Conservation (phyloP, 2,797 vertebrate species). For the Sebastiscus albofasciatus region DNA sequence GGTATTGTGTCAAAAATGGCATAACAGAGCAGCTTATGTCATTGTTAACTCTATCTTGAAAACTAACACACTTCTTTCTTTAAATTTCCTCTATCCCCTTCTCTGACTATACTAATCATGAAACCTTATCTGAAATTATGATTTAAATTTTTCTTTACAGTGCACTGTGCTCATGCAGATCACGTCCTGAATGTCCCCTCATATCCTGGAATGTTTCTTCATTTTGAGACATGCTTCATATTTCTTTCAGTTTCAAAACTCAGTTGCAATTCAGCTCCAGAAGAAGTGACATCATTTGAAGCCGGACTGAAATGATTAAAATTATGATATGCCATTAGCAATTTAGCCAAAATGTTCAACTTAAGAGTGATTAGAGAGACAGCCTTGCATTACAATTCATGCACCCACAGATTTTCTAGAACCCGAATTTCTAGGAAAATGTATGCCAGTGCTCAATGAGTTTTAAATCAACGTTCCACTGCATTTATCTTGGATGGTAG, state of each 20-base stretch:
- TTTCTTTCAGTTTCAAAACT: constrained; percentile 32
- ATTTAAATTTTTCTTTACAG: constrained; percentile 59
- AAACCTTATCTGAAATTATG: constrained; percentile 45
- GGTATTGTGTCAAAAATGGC: constrained; percentile 90
- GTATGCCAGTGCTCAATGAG: background rate
- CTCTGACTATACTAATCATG: constrained; percentile 68
- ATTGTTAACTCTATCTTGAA: constrained; percentile 81
- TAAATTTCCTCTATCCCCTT: constrained; percentile 63
- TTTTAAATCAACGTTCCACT: background rate
- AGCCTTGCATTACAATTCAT: background rate
- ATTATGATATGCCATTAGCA: background rate
- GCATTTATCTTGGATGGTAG: background rate
- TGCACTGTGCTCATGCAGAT: constrained; percentile 80
- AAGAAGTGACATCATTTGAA: background rate
- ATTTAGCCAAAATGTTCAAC: background rate
- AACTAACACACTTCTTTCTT: constrained; percentile 78
- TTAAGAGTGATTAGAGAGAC: background rate
- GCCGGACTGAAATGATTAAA: background rate
- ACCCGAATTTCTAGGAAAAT: background rate
- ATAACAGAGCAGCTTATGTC: constrained; percentile 83
- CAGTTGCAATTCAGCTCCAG: background rate
- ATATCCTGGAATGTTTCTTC: constrained; percentile 56
- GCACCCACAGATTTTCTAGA: background rate
- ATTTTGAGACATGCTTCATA: constrained; percentile 40
- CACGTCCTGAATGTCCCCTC: constrained; percentile 57